Conservation (phyloP, 2,113 vertebrate species). For the Pantherophis guttatus region DNA sequence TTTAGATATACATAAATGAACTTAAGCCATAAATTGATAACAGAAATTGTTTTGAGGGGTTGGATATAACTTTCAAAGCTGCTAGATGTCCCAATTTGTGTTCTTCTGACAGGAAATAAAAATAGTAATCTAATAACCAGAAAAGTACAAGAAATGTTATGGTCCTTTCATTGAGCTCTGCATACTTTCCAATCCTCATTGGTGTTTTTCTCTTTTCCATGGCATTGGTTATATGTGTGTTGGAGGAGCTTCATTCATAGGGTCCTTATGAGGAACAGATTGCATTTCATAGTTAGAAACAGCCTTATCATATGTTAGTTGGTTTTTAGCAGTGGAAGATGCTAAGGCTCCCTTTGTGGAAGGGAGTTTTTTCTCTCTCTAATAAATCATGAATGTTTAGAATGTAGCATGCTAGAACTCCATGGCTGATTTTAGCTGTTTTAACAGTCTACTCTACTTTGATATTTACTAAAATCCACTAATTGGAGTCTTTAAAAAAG, state of each 20-base stretch:
- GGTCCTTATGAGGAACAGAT: background rate
- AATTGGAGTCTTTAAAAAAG: background rate
- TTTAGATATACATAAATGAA: background rate
- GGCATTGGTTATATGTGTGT: background rate
- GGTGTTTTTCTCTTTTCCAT: background rate
- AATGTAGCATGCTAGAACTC: background rate
- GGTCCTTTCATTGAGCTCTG: background rate
- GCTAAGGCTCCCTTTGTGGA: background rate
- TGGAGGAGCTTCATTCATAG: background rate
- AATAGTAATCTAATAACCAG: background rate
- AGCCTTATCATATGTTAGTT: background rate
- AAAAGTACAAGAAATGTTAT: background rate
- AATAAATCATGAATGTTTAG: background rate
- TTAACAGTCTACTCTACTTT: background rate
- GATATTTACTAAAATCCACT: background rate
- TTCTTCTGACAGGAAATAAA: background rate
- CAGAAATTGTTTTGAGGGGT: background rate
- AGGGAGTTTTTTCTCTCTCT: background rate
- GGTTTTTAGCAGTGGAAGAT: background rate
- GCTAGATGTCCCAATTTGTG: background rate
- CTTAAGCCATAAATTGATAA: background rate
- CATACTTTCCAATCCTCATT: background rate
- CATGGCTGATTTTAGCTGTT: background rate
- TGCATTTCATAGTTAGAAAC: background rate
- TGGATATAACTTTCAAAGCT: background rate